Evolutionary conservation across 2,888 invertebrate species (phyloP), one percentile per base, ranked within the genome.

Genomic region (Calameuta pallipes): DNA sequence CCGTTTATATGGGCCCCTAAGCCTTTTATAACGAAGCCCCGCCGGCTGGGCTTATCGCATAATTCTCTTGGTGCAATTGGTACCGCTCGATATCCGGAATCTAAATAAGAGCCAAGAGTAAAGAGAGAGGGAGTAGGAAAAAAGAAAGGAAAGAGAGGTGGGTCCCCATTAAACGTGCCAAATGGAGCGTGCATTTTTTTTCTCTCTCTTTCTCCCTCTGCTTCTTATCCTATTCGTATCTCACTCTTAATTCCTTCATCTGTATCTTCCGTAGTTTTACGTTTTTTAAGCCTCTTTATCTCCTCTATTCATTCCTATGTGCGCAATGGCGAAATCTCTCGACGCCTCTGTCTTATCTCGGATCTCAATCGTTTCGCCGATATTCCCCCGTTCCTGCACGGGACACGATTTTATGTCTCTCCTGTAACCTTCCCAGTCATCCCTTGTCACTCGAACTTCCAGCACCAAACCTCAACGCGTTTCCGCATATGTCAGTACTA

Each of bases 291-390:
- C 56, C 6, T 1, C 23, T 23, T 9, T 9, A 56, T 56, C 56
- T 41, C 15, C 23, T 56, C 23, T 2, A 56, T 23, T 23, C 9
- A 9, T 23, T 6, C 56, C 56, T 23, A 23, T 6, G 2, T 9
- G 23, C 56, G 56, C 56, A 56, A 56, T 9, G 23, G 6, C 23
- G 9, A 11, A 13, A 9, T 30, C 71, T 71, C 71, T 71, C 71
- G 71, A 30, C 13, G 34, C 30, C 23, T 71, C 71, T 31, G 30
- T 76, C 78, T 79, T 80, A 78, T 80, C 81, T 78, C 75, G 75
- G 68, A 56, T 69, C 79, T 76, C 81, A 82, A 83, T 83, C 80
- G 84, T 74, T 81, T 79, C 75, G 69, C 79, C 82, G 82, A 81
- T 83, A 82, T 80, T 78, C 79, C 74, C 56, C 74, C 56, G 23